Base-by-base conservation (phyloP, 2,113 vertebrate genomes). In the Condylura cristata region DNA sequence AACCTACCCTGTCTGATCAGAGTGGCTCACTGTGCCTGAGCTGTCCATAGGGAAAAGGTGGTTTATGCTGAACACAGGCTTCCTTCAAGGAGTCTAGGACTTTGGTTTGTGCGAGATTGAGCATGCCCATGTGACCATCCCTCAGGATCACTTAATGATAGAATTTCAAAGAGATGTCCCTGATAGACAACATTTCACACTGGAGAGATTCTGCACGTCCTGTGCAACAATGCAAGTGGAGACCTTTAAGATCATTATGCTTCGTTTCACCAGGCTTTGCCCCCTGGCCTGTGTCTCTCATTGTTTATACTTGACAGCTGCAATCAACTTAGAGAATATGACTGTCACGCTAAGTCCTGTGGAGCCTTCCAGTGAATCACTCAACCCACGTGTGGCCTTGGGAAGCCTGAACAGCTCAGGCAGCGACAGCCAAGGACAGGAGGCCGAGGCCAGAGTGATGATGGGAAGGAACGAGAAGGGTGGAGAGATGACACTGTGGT, bases 401-500 rank as follows among this genome's bases (percentile, higher is more conserved):
- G 6, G 18, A 9, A 14, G 8, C 12, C n/a, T 11, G 20, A 14
- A 26, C 37, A n/a, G 71, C 71, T 18, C 44, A 16, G 56, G 46
- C 6, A 56, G 71, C 37, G 58, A n/a, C 4, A 71, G 65, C 14
- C 56, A 22, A 66, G 61, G 32, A 17, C 26, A 20, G 53, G 8
- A 89, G 79, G 79, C 26, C 44, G 56, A 37, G 65, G 32, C 44
- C 2, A 56, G 3, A 46, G 44, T 53, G 53, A 37, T 44, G 84
- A 68, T 0, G 56, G 32, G 32, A 63, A 32, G 51, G 46, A 17
- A 60, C 34, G 61, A 58, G n/a, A 60, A 41, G 39, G 78, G 14
- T 28, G 0, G 12, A 37, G 9, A 48, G 1, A 51, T 18, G 71
- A 39, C 32, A n/a, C 0, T 1, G 9, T 2, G 8, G 32, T 14